Base-by-base conservation (phyloP, 2,797 vertebrate species). In the Sebastes paucispinis region DNA sequence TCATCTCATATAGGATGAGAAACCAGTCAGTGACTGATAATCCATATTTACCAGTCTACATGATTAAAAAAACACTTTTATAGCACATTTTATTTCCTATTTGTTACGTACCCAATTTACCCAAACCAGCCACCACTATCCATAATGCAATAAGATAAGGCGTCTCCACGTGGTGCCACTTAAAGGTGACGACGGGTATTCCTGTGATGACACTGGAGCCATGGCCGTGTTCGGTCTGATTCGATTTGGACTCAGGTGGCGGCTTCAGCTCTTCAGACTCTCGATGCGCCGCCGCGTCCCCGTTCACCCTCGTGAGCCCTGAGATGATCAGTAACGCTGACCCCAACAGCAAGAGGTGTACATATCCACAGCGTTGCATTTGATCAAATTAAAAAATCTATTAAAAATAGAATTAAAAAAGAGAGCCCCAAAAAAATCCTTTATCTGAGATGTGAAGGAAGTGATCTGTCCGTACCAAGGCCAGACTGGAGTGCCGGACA, bases 101-200 rank as follows among this genome's bases (percentile, higher is more conserved):
- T 25, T 39, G 4, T 34, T 88, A 94, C 95, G 20, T 95, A 96
- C 95, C 94, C 81, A 95, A 13, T 84, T 96, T 96, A 3, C 75
- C 74, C 84, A 95, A 7, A 71, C 80, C 83, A 20, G 92, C 86
- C 82, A 95, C 94, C 43, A 95, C n/a, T 22, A 96, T 79, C 95
- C 94, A 96, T 18, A 96, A 20, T 1, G 70, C 79, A 11, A 95
- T 39, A 0, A 93, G 27, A 77, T 93, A 96, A 0, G 94, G 91
- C 0, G 6, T 1, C 64, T 91, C 34, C 78, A 96, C 92, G 4
- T 96, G 95, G 59, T 93, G 74, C 95, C 95, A 96, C 32, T 92
- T 85, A 58, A 95, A 92, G 22, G 70, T 84, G 18, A 95, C 91
- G 6, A 96, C 58, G 57, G 91, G 55, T 31, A 95, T 86, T 55